phyloP scores from a whole-genome alignment of 1,140 invertebrate species.

The Drosophila sp. region DNA sequence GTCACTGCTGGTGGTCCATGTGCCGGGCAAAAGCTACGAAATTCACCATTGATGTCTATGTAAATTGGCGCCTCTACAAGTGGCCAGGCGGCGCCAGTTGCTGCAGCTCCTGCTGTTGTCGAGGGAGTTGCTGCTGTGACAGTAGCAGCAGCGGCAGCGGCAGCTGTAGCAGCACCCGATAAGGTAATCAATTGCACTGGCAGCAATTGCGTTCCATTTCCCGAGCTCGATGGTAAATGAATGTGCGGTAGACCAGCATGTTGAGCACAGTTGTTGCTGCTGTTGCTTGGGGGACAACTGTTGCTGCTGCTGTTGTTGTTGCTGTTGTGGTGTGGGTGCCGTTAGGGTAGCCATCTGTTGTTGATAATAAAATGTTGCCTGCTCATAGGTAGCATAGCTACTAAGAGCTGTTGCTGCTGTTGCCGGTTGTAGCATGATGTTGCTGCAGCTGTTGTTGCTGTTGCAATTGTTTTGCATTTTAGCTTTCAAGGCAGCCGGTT shows the following conservation, averaged over 20 bases:
- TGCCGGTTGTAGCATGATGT: slow-evolving; percentile 34
- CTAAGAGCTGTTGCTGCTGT: slow-evolving; percentile 35
- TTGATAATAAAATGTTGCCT: slow-evolving; percentile 76
- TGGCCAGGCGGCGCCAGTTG: slow-evolving; percentile 59
- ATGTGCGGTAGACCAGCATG: slow-evolving; percentile 71
- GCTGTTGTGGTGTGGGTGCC: slow-evolving; percentile 48
- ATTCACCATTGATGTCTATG: slow-evolving; percentile 76
- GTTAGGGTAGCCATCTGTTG: slow-evolving; percentile 49
- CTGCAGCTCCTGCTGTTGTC: slow-evolving; percentile 27
- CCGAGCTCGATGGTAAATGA: slow-evolving; percentile 48
- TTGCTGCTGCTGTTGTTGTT: slow-evolving; percentile 50
- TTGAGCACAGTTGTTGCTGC: slow-evolving; percentile 54
- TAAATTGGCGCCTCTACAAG: slow-evolving; percentile 78
- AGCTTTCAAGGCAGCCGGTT: slow-evolving; percentile 62
- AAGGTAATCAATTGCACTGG: slow-evolving; percentile 70
- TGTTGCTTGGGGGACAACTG: slow-evolving; percentile 57
- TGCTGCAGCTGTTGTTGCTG: slow-evolving; percentile 31
- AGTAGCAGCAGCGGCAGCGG: slow-evolving; percentile 34
- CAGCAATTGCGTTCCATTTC: slow-evolving; percentile 54
- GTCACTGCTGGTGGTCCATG: slow-evolving; percentile 70
- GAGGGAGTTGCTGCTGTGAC: slow-evolving; percentile 31
- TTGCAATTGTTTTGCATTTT: slow-evolving; percentile 31
- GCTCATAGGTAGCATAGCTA: slow-evolving; percentile 61
- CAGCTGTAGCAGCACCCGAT: slow-evolving; percentile 41
- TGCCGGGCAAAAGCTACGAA: slow-evolving; percentile 76